These are phyloP conservation scores for Corythornis leucogaster DNA, from an alignment of 2,797 vertebrate genomes.

Conservation along the genomic window DNA sequence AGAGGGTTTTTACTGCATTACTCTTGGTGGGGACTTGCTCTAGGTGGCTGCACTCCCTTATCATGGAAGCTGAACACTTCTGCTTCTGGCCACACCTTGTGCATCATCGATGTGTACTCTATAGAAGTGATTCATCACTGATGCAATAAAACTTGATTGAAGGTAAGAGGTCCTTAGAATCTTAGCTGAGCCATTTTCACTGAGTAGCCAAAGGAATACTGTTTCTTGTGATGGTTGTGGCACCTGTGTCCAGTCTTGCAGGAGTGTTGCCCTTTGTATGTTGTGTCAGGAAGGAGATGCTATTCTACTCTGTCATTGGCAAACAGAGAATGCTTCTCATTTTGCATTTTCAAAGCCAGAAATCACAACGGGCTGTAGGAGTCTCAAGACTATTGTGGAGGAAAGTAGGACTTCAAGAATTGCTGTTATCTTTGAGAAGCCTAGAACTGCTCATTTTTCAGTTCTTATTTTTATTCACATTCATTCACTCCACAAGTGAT, in stretches of 20 bases:
- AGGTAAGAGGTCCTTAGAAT: neutral
- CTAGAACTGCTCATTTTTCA: neutral
- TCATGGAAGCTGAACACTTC: conserved; percentile 4
- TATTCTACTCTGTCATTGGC: neutral
- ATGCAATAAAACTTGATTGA: neutral
- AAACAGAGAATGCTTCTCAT: neutral
- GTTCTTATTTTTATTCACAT: neutral
- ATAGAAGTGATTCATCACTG: neutral
- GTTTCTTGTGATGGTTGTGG: neutral
- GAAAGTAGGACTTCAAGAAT: neutral
- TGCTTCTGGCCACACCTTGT: neutral
- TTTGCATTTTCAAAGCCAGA: neutral
- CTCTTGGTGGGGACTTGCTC: neutral
- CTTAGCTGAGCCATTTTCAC: neutral
- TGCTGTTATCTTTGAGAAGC: neutral
- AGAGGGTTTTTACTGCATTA: neutral
- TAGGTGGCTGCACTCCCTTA: neutral
- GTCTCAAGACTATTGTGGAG: neutral
- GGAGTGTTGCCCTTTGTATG: neutral
- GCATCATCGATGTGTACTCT: accelerated
- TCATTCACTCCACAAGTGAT: neutral
- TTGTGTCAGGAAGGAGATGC: neutral
- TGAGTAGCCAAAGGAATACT: neutral
- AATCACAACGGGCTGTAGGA: neutral
- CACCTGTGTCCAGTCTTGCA: neutral